Base-by-base conservation (phyloP, 2,888 invertebrate genomes). In the Eretmocerus hayati region DNA sequence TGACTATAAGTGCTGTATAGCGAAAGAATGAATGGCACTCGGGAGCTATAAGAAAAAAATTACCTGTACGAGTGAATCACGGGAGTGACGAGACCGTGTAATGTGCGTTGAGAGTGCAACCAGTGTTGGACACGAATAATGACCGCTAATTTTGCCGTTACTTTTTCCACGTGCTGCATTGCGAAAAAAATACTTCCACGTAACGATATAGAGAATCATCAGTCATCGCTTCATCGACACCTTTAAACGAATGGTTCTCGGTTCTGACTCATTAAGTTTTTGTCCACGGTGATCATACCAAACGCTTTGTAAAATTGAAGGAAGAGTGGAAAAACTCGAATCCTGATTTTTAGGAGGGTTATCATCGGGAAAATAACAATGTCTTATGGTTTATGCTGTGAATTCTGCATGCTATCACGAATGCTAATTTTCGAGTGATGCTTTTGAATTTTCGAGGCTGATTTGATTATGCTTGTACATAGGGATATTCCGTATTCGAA, bases 221-320 rank as follows among this genome's bases (percentile, higher is more conserved):
- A 42, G 48, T 45, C 39, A 48, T 48, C 48, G 26, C 42, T 21
- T 20, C 42, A 45, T 42, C 52, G 45, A 9, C 31, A 18, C 16
- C 38, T 41, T 19, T 21, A 2, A 42, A 32, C 50, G 46, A 50
- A 47, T n/a, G n/a, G n/a, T n/a, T n/a, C n/a, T n/a, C n/a, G n/a
- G n/a, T n/a, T n/a, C n/a, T n/a, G n/a, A n/a, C n/a, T n/a, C n/a
- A n/a, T n/a, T n/a, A n/a, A n/a, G n/a, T n/a, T n/a, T n/a, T n/a
- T n/a, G n/a, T n/a, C n/a, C n/a, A n/a, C n/a, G n/a, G n/a, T n/a
- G n/a, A n/a, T n/a, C n/a, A n/a, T n/a, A n/a, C n/a, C n/a, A n/a
- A n/a, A n/a, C n/a, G n/a, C n/a, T n/a, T n/a, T n/a, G n/a, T n/a
- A n/a, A n/a, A n/a, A n/a, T n/a, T n/a, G n/a, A n/a, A n/a, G n/a